Conservation (phyloP, 2,797 vertebrate genomes). For the Columba guinea region DNA sequence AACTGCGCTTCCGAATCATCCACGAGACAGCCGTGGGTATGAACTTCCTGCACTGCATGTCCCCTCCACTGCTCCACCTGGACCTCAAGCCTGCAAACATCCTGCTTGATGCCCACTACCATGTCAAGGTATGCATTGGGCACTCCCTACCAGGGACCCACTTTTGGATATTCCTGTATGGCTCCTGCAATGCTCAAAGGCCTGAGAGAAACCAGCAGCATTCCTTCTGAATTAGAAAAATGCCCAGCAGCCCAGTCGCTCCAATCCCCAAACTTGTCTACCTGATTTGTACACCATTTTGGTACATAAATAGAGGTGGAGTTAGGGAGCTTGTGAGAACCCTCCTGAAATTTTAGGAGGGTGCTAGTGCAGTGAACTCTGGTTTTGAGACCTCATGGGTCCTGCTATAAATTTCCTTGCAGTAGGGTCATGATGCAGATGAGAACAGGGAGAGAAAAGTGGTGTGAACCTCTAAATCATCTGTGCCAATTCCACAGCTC, state of each 20-base stretch:
- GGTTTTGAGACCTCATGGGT: background rate
- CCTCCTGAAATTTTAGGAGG: background rate
- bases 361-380: background rate
- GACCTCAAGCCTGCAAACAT: conserved; percentile 99
- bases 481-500: background rate
- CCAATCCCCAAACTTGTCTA: background rate
- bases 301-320: background rate
- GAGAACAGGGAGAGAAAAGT: background rate
- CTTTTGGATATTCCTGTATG: background rate
- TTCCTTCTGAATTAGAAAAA: background rate
- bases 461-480: background rate
- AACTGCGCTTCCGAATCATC: conserved; percentile 93
- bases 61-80: conserved; percentile 93
- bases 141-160: background rate
- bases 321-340: background rate
- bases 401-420: background rate
- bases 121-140: conserved; percentile 84
- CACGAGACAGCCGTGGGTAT: conserved; percentile 97
- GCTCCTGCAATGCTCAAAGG: background rate
- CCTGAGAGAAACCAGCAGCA: background rate
- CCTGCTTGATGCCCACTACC: conserved; percentile 95
- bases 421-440: background rate
- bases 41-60: conserved; percentile 99
- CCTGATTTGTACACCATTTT: background rate
- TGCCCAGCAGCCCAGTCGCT: background rate